Evolutionary conservation across 1,140 invertebrate species (phyloP).

Genomic region (Bradysia coprophila): DNA sequence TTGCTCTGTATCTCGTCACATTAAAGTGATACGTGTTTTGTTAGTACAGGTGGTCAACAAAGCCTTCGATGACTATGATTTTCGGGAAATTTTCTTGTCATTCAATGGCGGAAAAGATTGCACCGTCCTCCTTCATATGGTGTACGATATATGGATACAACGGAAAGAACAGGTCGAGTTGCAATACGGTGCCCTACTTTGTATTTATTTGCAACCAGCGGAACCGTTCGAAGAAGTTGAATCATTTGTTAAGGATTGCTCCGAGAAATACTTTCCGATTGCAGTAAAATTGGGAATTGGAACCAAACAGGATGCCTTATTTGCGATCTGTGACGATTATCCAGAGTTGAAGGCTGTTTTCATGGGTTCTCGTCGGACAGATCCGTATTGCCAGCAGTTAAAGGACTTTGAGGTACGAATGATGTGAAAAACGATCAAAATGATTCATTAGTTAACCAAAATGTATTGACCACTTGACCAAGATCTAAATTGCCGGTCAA

Average conservation of each 20-base stretch:
- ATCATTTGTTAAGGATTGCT: slow-evolving; percentile 53
- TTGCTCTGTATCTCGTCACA: too few species aligned
- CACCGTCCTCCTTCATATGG: slow-evolving; percentile 70
- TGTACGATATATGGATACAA: slow-evolving; percentile 38
- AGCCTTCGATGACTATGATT: not conserved
- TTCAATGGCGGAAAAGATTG: slow-evolving; percentile 99
- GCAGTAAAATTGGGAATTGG: slow-evolving; percentile 45
- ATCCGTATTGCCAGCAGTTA: slow-evolving; percentile 55
- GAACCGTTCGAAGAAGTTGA: slow-evolving; percentile 76
- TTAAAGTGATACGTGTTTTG: too few species aligned
- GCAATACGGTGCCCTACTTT: slow-evolving; percentile 9
- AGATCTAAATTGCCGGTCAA: too few species aligned
- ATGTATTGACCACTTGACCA: too few species aligned
- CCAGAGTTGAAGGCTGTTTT: slow-evolving; percentile 59
- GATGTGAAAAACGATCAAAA: too few species aligned
- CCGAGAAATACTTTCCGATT: slow-evolving; percentile 46
- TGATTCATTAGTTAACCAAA: too few species aligned
- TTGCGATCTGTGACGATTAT: slow-evolving; percentile 37
- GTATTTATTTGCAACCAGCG: slow-evolving; percentile 50
- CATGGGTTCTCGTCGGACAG: slow-evolving; percentile 72
- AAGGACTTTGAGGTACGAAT: slow-evolving; percentile 42
- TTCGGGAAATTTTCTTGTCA: slow-evolving; percentile 40
- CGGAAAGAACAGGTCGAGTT: too few species aligned
- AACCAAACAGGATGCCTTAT: slow-evolving; percentile 51
- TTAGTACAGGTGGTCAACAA: slow-evolving; percentile 1